These are phyloP conservation scores for Drosophila limbata DNA, from an alignment of 2,888 invertebrate species.

Conservation along the genomic window DNA sequence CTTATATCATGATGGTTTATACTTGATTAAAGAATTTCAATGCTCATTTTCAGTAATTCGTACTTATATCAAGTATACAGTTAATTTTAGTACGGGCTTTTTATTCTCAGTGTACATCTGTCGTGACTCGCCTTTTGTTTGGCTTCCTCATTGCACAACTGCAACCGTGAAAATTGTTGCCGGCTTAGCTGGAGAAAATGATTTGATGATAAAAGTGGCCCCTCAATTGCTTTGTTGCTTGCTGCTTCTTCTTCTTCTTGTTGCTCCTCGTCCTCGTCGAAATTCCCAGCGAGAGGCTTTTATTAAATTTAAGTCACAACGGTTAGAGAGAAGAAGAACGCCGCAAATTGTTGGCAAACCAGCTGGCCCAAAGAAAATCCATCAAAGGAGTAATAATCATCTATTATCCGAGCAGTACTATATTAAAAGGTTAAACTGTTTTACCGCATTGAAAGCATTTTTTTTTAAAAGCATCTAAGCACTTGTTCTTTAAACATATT, in stretches of 20 bases:
- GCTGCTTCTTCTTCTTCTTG: slow-evolving; percentile 53
- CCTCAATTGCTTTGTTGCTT: slow-evolving; percentile 75
- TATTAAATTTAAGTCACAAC: slow-evolving; percentile 66
- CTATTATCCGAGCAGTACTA: slow-evolving; percentile 29
- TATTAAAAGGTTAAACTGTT: background rate
- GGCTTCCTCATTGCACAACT: slow-evolving; percentile 35
- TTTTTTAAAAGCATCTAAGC: background rate
- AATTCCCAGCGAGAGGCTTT: slow-evolving; percentile 26
- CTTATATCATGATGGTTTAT: too few species aligned
- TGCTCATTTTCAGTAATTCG: too few species aligned
- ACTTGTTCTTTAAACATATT: background rate
- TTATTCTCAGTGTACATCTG: slow-evolving; percentile 28
- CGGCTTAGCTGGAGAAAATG: slow-evolving; percentile 68
- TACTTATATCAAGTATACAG: too few species aligned
- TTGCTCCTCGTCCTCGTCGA: background rate
- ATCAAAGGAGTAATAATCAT: slow-evolving; percentile 54
- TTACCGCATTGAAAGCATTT: background rate
- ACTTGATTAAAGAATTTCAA: too few species aligned
- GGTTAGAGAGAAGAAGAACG: slow-evolving; percentile 1
- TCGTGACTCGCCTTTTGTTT: slow-evolving; percentile 50
- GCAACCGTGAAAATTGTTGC: slow-evolving; percentile 65
- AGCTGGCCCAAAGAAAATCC: slow-evolving; percentile 40
- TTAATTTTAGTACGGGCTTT: too few species aligned
- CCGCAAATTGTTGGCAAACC: slow-evolving; percentile 47
- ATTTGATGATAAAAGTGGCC: slow-evolving; percentile 77